Evolutionary conservation across 2,797 vertebrate species (phyloP).

Genomic region (Sciaenops ocellatus): DNA sequence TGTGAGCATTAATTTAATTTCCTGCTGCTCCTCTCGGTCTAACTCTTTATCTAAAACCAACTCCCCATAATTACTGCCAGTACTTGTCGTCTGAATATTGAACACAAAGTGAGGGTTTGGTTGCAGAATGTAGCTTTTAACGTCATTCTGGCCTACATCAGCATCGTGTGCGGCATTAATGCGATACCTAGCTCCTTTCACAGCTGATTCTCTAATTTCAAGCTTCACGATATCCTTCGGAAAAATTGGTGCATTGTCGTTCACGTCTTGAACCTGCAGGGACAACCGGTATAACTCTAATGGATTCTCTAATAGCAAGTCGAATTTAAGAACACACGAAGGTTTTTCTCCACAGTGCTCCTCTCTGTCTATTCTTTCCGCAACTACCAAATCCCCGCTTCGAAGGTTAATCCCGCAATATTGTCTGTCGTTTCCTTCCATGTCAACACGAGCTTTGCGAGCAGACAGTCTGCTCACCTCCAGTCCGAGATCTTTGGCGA

Average conservation of each 20-base stretch:
- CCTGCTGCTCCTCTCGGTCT: constrained; percentile 73
- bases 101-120: too few species aligned
- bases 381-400: constrained; percentile 60
- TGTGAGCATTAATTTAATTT: constrained; percentile 69
- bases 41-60: constrained; percentile 74
- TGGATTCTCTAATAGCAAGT: constrained; percentile 82
- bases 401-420: constrained; percentile 49
- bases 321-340: constrained; percentile 76
- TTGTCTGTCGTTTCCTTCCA: constrained; percentile 22
- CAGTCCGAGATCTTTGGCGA: constrained; percentile 71
- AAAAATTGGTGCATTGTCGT: too few species aligned
- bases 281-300: constrained; percentile 75
- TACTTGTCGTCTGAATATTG: too few species aligned
- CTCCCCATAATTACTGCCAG: too few species aligned
- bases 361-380: constrained; percentile 66
- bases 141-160: too few species aligned
- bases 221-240: too few species aligned
- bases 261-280: too few species aligned
- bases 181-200: too few species aligned
- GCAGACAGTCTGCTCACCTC: constrained; percentile 33
- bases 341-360: constrained; percentile 42
- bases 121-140: too few species aligned
- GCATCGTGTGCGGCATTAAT: too few species aligned
- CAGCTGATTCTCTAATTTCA: too few species aligned
- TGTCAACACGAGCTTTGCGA: constrained; percentile 66